These are phyloP conservation scores for Peromyscus californicus DNA, from an alignment of 2,113 vertebrate species.

Conservation along the genomic window DNA sequence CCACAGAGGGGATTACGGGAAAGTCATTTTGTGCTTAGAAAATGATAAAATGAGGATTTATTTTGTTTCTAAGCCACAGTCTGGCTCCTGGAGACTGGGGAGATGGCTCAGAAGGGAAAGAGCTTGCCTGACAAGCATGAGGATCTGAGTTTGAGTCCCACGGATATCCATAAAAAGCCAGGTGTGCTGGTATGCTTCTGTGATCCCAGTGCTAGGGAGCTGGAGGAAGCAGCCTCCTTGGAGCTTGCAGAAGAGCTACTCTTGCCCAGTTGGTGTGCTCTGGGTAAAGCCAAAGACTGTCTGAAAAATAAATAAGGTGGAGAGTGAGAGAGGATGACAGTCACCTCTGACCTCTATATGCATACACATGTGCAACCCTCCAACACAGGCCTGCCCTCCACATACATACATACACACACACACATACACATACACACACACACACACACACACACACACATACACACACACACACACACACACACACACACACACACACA, in stretches of 20 bases:
- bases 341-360: not conserved
- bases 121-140: not conserved
- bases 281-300: not conserved
- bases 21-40: slow-evolving; percentile 1
- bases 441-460: not conserved
- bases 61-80: not conserved
- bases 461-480: not conserved
- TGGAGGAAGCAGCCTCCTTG: no score
- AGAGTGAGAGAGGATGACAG: not conserved
- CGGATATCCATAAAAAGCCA: not conserved
- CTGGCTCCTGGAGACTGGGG: not conserved
- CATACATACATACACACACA: no score
- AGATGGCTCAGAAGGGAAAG: not conserved
- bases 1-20: not conserved
- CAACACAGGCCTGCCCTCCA: not conserved
- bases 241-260: not conserved
- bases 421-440: no score
- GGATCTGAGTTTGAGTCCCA: not conserved
- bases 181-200: not conserved
- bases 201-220: not conserved
- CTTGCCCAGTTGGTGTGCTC: not conserved
- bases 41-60: slow-evolving; percentile 17
- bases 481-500: not conserved
- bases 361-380: not conserved
- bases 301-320: not conserved